Evolutionary conservation across 2,113 vertebrate genomes (phyloP).

Genomic region (Malurus melanocephalus): DNA sequence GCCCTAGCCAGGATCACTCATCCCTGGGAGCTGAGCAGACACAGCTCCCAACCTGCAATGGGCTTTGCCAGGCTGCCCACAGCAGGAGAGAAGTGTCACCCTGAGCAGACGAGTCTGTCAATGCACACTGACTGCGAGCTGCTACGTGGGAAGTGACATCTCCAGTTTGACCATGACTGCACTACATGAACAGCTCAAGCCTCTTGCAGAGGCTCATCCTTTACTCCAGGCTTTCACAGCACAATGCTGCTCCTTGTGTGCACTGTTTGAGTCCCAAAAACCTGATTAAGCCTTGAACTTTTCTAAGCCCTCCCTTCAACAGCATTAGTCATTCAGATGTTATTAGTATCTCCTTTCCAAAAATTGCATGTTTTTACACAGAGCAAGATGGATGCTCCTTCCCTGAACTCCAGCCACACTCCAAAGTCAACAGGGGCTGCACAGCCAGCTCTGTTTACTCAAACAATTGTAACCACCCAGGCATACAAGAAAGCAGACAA

Average conservation of each 20-base stretch:
- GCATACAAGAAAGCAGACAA: not conserved
- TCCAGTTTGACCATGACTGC: not conserved
- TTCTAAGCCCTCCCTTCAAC: not conserved
- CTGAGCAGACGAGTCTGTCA: not conserved
- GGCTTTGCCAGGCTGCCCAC: not conserved
- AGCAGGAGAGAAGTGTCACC: not conserved
- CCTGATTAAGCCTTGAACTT: not conserved
- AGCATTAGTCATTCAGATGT: not conserved
- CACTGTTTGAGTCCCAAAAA: not conserved
- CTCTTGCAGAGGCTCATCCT: not conserved
- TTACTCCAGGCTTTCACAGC: not conserved
- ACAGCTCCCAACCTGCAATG: not conserved
- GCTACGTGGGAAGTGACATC: not conserved
- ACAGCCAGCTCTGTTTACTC: not conserved
- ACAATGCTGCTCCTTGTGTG: not conserved
- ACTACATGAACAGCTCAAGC: not conserved
- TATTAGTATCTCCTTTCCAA: not conserved
- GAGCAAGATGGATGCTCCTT: not conserved
- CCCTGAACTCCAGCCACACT: not conserved
- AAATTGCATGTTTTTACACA: not conserved
- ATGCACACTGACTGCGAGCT: fast-evolving
- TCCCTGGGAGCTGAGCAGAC: not conserved
- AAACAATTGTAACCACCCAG: not conserved
- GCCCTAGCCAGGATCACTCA: not conserved
- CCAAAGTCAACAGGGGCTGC: not conserved